Evolutionary conservation across 2,888 invertebrate genomes (phyloP).

Genomic region (Zhuqinia jingwanae): DNA sequence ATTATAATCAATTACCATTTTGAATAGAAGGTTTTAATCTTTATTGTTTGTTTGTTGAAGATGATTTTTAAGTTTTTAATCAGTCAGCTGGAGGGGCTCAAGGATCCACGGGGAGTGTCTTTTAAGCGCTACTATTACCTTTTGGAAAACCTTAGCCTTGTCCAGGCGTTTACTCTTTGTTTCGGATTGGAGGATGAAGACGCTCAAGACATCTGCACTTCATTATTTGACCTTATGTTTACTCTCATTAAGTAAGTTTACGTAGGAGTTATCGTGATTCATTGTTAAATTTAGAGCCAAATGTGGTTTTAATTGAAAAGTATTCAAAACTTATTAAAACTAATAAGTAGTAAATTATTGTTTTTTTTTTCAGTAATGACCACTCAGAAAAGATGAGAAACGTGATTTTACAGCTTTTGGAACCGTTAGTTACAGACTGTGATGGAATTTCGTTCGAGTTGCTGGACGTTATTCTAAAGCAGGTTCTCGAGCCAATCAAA

Average conservation of each 20-base stretch:
- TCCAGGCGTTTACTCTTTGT: conserved; percentile 99
- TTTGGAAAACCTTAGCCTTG: conserved; percentile 97
- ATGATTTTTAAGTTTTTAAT: conserved; percentile 79
- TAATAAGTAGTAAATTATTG: not conserved
- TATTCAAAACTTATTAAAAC: not conserved
- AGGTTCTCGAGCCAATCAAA: conserved; percentile 96
- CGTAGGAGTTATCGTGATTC: too few relatives aligned
- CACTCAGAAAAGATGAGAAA: conserved; percentile 98
- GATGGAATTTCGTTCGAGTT: conserved; percentile 97
- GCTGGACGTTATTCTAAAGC: conserved; percentile 94
- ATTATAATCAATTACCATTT: not conserved
- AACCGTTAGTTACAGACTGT: conserved; percentile 96
- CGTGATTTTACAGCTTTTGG: conserved; percentile 97
- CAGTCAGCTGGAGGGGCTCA: conserved; percentile 94
- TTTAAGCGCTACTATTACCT: conserved; percentile 99
- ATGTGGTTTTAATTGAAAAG: too few relatives aligned
- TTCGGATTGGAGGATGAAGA: conserved; percentile 93
- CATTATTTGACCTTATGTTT: conserved; percentile 95
- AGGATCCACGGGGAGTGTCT: conserved; percentile 97
- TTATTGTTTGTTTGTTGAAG: conserved; percentile 6
- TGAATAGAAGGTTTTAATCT: conserved; percentile 36
- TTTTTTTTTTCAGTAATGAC: conserved; percentile 87
- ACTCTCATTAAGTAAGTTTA: conserved; percentile 96
- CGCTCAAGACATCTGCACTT: conserved; percentile 97
- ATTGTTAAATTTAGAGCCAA: too few relatives aligned